Base-by-base conservation (phyloP, 2,113 vertebrate genomes). In the Gobiocypris rarus region DNA sequence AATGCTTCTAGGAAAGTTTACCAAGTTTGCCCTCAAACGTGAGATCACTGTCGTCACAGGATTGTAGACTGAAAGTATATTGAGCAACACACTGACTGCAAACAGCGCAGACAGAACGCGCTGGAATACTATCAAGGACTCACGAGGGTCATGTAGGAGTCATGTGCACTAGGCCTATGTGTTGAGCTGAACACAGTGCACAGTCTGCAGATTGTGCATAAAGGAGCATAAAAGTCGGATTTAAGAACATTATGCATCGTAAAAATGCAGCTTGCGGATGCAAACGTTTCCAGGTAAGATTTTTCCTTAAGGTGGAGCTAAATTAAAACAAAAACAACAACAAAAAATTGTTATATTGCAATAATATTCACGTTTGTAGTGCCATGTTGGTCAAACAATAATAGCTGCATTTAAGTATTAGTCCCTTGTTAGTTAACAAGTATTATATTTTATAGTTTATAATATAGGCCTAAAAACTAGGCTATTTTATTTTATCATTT, bases 211-310 rank as follows among this genome's bases (percentile, higher is more conserved):
- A 19, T n/a, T 7, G 38, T 45, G 58, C 14, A 24, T 2, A 22
- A 63, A 17, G 38, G 4, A 65, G 22, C 24, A 28, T 63, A 48
- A 45, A 78, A 59, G n/a, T 11, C 41, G 8, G 34, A 80, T 31
- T 59, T 61, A 59, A 59, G 14, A 48, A 31, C 24, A 63, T 31
- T 22, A 80, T 31, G 77, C 77, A 48, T 48, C 15, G 9, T 80
- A 48, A 65, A 80, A 48, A 80, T 80, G 77, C 77, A 48, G 8
- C 1, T 45, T 65, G 77, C 58, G 58, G 59, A 80, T 80, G 77
- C 77, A 80, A 48, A 50, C 24, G 41, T 80, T 80, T 80, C 14
- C 77, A 80, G 77, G 77, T 80, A 80, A 65, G 22, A 10, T 19
- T 3, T 52, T 52, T 1, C 15, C 50, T 22, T 4, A 9, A 75